These are phyloP conservation scores for Pyrocoelia pectoralis DNA, from an alignment of 2,888 invertebrate genomes.

Conservation along the genomic window DNA sequence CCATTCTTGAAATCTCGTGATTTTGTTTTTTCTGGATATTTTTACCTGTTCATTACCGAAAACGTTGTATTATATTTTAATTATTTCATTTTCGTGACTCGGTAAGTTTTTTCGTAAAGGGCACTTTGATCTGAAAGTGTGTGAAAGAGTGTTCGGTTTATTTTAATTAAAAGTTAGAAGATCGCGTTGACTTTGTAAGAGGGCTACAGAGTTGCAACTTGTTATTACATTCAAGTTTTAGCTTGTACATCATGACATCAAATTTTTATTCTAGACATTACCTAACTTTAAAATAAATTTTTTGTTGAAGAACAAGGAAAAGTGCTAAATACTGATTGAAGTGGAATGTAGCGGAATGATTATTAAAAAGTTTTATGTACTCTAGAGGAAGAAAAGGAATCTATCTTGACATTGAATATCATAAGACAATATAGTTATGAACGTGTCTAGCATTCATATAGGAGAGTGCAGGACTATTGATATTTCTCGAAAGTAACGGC, in stretches of 20 bases:
- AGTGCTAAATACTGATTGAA: constrained; percentile 44
- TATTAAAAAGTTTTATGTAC: constrained; percentile 14
- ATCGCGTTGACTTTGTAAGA: constrained; percentile 56
- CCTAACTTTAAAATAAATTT: constrained; percentile 27
- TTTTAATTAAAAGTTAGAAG: constrained; percentile 60
- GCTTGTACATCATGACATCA: constrained; percentile 36
- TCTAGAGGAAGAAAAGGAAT: constrained; percentile 5
- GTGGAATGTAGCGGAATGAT: constrained; percentile 15
- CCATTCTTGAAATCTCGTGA: too few species aligned
- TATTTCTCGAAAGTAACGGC: constrained; percentile 27
- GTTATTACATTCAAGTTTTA: constrained; percentile 48
- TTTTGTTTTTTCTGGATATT: too few species aligned
- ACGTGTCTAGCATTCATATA: constrained; percentile 13
- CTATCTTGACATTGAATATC: constrained; percentile 16
- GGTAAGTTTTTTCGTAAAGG: constrained; percentile 58
- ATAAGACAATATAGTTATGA: constrained; percentile 23
- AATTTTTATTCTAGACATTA: constrained; percentile 50
- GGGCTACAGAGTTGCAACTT: constrained; percentile 55
- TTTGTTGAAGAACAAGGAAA: neutral
- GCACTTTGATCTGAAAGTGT: constrained; percentile 58
- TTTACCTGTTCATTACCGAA: too few species aligned
- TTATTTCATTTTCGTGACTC: too few species aligned
- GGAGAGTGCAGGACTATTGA: constrained; percentile 1
- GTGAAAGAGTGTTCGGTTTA: constrained; percentile 55
- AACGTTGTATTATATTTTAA: too few species aligned